These are phyloP conservation scores for Botia kubotai DNA, from an alignment of 2,797 vertebrate genomes.

Conservation along the genomic window DNA sequence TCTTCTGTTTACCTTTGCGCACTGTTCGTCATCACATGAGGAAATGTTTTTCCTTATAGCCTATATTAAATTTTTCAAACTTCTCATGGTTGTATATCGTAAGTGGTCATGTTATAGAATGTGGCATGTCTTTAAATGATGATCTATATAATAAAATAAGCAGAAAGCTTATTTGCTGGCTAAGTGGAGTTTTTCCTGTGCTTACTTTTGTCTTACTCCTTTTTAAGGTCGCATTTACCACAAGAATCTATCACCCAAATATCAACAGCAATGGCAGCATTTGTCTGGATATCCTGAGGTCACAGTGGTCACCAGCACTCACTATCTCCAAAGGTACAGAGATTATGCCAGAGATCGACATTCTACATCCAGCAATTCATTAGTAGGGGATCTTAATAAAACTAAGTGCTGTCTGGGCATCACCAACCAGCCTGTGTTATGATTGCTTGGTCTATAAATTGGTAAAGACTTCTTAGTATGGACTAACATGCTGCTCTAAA, in stretches of 20 bases:
- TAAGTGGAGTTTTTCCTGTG: neutral
- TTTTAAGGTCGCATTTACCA: slow-evolving; percentile 84
- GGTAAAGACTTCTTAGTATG: too few relatives aligned
- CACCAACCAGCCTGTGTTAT: neutral
- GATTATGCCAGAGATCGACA: too few relatives aligned
- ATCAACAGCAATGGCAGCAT: slow-evolving; percentile 75
- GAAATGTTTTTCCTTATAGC: neutral
- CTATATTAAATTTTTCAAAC: neutral
- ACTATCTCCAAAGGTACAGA: slow-evolving; percentile 87
- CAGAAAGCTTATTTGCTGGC: neutral
- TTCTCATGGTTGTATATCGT: neutral
- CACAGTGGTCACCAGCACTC: slow-evolving; percentile 86
- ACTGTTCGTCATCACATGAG: neutral
- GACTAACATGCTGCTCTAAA: too few relatives aligned
- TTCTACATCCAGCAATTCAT: neutral
- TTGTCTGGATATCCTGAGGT: slow-evolving; percentile 80
- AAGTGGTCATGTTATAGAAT: neutral
- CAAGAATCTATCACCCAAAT: slow-evolving; percentile 81
- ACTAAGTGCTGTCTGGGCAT: neutral
- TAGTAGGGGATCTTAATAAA: neutral
- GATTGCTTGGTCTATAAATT: too few relatives aligned
- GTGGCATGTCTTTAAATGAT: neutral
- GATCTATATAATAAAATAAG: neutral
- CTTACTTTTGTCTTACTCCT: neutral
- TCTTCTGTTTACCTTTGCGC: slow-evolving; percentile 2